Base-by-base conservation (phyloP, 2,888 invertebrate genomes). In the Sialis fuliginosa region DNA sequence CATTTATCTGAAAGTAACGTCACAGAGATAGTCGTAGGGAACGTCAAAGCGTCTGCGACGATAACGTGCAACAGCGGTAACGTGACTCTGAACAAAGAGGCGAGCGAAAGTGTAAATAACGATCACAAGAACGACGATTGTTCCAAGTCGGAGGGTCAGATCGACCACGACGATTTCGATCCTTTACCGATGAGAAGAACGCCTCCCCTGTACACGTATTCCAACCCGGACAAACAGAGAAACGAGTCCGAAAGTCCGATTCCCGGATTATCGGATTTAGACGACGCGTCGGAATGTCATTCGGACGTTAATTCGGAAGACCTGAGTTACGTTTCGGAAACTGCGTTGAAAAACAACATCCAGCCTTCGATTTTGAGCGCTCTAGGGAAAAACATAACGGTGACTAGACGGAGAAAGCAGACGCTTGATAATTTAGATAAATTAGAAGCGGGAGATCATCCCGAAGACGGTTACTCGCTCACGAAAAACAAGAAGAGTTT, bases 131-230 rank as follows among this genome's bases (percentile, higher is more conserved):
- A 41, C 8, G 33, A 12, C 22, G 43, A 43, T 43, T n/a, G 33
- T 13, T 10, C 12, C 33, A 34, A 43, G 4, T 43, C 33, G 2
- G 39, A 12, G 4, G 31, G 32, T 39, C n/a, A 9, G 12, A 12
- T 32, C 6, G 35, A 34, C n/a, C 12, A 44, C 34, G 40, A 39
- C 9, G 73, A 68, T 53, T 69, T 67, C 54, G 77, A 81, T 57
- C 78, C 79, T n/a, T 71, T 78, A 44, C 81, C 83, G 10, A 75
- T 81, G 52, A 69, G 82, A 51, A 73, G 78, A 48, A 79, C 80
- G 10, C 83, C 84, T 4, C 81, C 84, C 5, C 66, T 82, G 12
- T 85, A 82, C 59, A 84, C 84, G 1, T 85, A 84, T 60, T 83
- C 83, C 8, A 82, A 81, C 60, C 77, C 77, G 45, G 83, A 79